These are phyloP conservation scores for Lethenteron camtschaticum DNA, from an alignment of 2,113 vertebrate species.

Conservation along the genomic window DNA sequence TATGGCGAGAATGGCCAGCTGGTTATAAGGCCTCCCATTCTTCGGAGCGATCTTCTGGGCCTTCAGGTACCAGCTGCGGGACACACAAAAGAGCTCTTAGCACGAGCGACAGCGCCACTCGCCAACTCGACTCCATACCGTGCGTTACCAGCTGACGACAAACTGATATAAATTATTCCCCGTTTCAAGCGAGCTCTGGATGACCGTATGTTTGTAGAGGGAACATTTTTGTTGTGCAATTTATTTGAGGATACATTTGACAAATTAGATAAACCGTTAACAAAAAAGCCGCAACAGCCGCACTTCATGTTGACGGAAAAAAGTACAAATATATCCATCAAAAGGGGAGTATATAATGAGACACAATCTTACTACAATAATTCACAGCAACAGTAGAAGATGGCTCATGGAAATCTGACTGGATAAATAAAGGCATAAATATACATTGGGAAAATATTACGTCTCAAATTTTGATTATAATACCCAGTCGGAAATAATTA, in stretches of 20 bases:
- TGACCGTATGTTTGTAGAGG: not conserved
- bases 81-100: conserved; percentile 13
- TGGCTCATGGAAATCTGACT: too few species aligned
- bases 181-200: not conserved
- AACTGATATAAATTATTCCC: not conserved
- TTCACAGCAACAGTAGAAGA: too few species aligned
- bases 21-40: conserved; percentile 88
- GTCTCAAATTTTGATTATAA: not conserved
- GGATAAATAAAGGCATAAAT: too few species aligned
- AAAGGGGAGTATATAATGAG: too few species aligned
- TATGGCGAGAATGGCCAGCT: conserved; percentile 74
- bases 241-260: not conserved
- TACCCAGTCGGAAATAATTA: not conserved
- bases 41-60: conserved; percentile 95
- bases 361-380: too few species aligned
- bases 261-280: not conserved
- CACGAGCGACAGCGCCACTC: conserved; percentile 5
- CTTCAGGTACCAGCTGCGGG: conserved; percentile 78
- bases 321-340: too few species aligned
- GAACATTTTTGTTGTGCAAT: not conserved
- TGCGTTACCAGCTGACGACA: not conserved
- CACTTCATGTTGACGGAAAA: too few species aligned
- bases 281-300: too few species aligned
- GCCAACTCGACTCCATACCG: conserved; percentile 4
- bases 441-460: too few species aligned